Conservation (phyloP, 2,888 invertebrate species). For the Coleophora flavipennella region DNA sequence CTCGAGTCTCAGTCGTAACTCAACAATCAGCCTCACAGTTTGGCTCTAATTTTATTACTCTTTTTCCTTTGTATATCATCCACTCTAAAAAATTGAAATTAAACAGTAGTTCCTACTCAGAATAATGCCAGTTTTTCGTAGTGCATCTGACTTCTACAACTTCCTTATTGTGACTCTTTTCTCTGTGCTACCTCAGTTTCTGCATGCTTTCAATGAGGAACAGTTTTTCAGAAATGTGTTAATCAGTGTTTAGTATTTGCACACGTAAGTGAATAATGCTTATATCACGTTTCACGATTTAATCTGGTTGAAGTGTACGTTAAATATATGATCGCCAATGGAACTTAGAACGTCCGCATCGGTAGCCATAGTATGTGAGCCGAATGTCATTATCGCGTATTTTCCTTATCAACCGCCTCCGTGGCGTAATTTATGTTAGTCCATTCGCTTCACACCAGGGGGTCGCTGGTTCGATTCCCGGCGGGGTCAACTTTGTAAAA, state of each 20-base stretch:
- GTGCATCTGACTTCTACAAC: constrained; percentile 27
- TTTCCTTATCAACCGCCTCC: too few relatives aligned
- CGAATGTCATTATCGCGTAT: too few relatives aligned
- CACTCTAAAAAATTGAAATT: not conserved
- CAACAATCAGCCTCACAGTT: constrained; percentile 27
- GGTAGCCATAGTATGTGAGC: not conserved
- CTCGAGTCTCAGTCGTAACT: constrained; percentile 27
- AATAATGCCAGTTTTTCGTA: constrained; percentile 36
- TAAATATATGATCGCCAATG: too few relatives aligned
- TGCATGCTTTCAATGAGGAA: constrained; percentile 35
- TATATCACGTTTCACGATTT: too few relatives aligned
- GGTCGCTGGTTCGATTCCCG: too few relatives aligned
- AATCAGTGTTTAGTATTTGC: constrained; percentile 31
- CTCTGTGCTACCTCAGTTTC: constrained; percentile 29
- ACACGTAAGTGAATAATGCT: too few relatives aligned
- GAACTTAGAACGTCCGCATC: too few relatives aligned
- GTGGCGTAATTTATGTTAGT: too few relatives aligned
- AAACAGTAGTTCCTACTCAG: not conserved
- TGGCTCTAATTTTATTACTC: constrained; percentile 20
- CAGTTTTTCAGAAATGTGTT: constrained; percentile 36
- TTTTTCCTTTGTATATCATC: not conserved
- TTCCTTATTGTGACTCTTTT: constrained; percentile 29
- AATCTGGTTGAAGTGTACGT: too few relatives aligned
- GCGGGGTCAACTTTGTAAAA: too few relatives aligned
- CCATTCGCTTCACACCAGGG: too few relatives aligned